phyloP scores from a whole-genome alignment of 2,888 invertebrate species.

The Pandemis corylana region DNA sequence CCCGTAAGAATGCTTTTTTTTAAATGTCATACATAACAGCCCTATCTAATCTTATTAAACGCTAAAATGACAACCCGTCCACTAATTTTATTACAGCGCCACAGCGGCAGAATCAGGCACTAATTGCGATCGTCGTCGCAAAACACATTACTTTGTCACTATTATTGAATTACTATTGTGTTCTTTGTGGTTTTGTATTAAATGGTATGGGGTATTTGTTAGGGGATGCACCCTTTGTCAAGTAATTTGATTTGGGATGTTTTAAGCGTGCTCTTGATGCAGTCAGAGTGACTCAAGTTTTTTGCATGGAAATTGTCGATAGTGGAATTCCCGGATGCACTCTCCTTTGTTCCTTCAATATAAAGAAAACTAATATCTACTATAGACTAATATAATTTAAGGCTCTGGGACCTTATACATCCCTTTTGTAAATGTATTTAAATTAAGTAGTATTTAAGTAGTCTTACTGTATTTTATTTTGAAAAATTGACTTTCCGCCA shows the following conservation, averaged over 20 bases:
- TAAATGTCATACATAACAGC: neutral
- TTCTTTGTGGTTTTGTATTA: constrained; percentile 61
- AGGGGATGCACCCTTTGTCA: constrained; percentile 39
- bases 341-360: too few species aligned
- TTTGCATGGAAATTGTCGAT: neutral
- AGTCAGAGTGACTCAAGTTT: neutral
- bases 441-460: too few species aligned
- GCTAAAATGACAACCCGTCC: constrained; percentile 32
- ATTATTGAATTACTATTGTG: constrained; percentile 74
- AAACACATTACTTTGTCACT: constrained; percentile 69
- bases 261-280: neutral
- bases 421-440: too few species aligned
- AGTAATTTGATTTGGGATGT: constrained; percentile 33
- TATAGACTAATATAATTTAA: too few species aligned
- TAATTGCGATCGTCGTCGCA: constrained; percentile 67
- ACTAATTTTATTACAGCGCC: constrained; percentile 37
- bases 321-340: too few species aligned
- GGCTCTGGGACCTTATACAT: too few species aligned
- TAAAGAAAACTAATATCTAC: too few species aligned
- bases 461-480: too few species aligned
- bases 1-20: too few species aligned
- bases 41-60: constrained; percentile 28
- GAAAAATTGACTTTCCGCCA: too few species aligned
- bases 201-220: constrained; percentile 44
- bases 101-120: constrained; percentile 54